These are phyloP conservation scores for Eupristina koningsbergeri DNA, from an alignment of 1,140 invertebrate genomes.

Conservation along the genomic window DNA sequence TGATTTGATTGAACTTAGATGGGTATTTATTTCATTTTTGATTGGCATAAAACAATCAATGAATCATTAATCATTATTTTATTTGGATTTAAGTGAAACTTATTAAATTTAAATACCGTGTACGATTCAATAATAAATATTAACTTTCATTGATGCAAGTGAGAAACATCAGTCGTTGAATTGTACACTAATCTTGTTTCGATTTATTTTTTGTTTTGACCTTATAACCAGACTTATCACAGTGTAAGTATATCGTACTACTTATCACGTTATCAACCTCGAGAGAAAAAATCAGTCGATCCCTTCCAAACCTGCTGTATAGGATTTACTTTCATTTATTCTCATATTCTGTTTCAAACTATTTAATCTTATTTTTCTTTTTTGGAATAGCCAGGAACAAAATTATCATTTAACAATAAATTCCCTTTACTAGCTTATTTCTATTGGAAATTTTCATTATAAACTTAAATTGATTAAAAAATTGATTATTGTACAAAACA, in stretches of 20 bases:
- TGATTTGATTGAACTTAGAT: conserved; percentile 26
- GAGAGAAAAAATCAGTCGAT: conserved; percentile 52
- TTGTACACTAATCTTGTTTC: conserved; percentile 37
- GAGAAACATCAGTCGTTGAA: conserved; percentile 43
- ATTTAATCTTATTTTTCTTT: conserved; percentile 5
- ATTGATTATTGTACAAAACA: conserved; percentile 15
- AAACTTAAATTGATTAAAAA: not conserved
- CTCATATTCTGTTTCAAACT: not conserved
- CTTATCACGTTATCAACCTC: conserved; percentile 43
- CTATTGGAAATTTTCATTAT: conserved; percentile 1
- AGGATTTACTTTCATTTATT: conserved; percentile 45
- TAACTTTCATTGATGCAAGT: not conserved
- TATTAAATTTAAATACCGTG: conserved; percentile 36
- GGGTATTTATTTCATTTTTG: conserved; percentile 3
- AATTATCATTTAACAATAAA: conserved; percentile 30
- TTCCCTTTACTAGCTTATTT: not conserved
- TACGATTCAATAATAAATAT: conserved; percentile 45
- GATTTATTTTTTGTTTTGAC: conserved; percentile 37
- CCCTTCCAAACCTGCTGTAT: conserved; percentile 49
- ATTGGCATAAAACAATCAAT: conserved; percentile 2
- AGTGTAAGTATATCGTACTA: conserved; percentile 60
- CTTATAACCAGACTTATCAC: conserved; percentile 62
- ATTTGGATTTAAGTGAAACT: conserved; percentile 38
- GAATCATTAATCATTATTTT: conserved; percentile 27
- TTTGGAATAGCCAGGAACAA: conserved; percentile 49